Evolutionary conservation across 1,140 invertebrate species (phyloP), one percentile per base, ranked within the genome.

Genomic region (Hyles euphorbiae): DNA sequence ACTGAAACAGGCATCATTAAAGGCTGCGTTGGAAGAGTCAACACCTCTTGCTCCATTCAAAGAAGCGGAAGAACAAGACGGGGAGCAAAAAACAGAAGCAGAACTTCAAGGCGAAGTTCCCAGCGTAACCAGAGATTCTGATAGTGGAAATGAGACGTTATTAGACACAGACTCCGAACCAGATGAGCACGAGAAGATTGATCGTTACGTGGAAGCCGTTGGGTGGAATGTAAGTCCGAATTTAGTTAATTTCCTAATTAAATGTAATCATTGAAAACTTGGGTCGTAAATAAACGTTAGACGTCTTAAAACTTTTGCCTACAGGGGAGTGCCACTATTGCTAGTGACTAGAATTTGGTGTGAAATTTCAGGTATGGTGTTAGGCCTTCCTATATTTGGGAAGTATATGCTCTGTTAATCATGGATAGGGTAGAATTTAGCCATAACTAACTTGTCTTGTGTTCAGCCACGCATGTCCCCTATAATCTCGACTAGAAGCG

Each of bases 191-290:
- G 90, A 91, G 53, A 91, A 93, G 66, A 79, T 90, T 40, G 91
- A 92, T 51, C 87, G 92, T 52, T 90, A 92, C 65, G 82, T 87
- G 3, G 90, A 91, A 63, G 91, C 91, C 6, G 88, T 93, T 56
- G 93, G 93, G 34, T 93, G 93, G 89, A 95, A 95, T 83, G 94
- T 95, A 87, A 94, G 94, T 85, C 44, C 45, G 45, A 10, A 3
- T 45, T 54, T 32, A 43, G 34, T 40, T 40, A 34, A 53, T 9
- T 8, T 7, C 3, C 33, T 3, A 51, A 3, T 5, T 6, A 47
- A 1, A 8, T 47, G 10, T 5, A 47, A n/a, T 5, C 0, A 22
- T 47, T 11, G 10, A 47, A n/a, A 45, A 45, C 10, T 48, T 48
- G 32, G 10, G 33, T 33, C 9, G 22, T 32, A 50, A 33, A 33